phyloP scores from a whole-genome alignment of 1,140 invertebrate genomes.

The Ips nitidus region DNA sequence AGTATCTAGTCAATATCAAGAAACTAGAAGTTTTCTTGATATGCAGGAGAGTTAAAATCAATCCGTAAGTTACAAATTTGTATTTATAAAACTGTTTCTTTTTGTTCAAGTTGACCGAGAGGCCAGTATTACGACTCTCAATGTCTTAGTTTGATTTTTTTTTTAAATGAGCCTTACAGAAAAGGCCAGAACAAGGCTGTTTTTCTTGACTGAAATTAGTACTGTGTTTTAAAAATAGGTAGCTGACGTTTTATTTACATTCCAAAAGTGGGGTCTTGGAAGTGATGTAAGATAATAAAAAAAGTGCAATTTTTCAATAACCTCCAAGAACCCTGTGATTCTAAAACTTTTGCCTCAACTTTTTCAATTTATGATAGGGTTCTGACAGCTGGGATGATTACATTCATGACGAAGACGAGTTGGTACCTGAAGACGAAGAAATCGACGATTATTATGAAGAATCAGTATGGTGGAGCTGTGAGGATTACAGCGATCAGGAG shows the following conservation, averaged over 20 bases:
- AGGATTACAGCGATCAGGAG: constrained; percentile 12
- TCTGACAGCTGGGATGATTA: constrained; percentile 25
- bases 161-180: background rate
- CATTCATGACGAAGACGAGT: constrained; percentile 33
- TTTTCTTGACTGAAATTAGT: constrained; percentile 9
- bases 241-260: background rate
- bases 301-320: background rate
- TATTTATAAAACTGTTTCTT: constrained; percentile 34
- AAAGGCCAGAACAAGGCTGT: constrained; percentile 19
- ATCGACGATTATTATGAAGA: background rate
- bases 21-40: constrained; percentile 36
- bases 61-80: constrained; percentile 31
- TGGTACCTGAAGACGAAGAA: background rate
- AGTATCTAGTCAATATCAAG: constrained; percentile 18
- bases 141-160: constrained; percentile 20
- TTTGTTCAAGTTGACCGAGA: constrained; percentile 11
- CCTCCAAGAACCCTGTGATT: background rate
- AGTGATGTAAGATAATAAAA: background rate
- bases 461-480: constrained; percentile 12
- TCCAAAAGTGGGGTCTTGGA: background rate
- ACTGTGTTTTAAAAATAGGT: constrained; percentile 27
- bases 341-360: background rate
- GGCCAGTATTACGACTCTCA: background rate
- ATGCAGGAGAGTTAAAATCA: constrained; percentile 14
- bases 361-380: constrained; percentile 13